Percentiles rank a stretch among this genome's conserved stretches.
These are phyloP conservation scores for Heliconius charithonia DNA, from an alignment of 2,888 invertebrate genomes.

Conservation along the genomic window DNA sequence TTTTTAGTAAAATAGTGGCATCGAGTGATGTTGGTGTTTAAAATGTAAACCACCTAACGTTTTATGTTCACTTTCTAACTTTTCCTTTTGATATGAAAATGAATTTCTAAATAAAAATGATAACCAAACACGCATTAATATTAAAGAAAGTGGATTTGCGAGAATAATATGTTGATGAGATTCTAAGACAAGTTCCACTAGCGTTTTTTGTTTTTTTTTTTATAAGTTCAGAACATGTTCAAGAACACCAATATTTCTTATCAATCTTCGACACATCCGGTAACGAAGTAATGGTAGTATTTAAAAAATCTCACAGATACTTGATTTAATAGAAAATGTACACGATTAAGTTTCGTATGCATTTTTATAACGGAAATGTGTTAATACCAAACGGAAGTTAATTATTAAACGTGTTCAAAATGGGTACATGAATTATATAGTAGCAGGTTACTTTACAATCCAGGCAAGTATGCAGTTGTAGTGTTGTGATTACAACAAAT, in stretches of 20 bases:
- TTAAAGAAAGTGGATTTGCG: constrained; percentile 57
- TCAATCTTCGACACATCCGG: constrained; percentile 15
- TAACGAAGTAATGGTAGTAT: constrained; percentile 10
- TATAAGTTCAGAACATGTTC: too few species aligned
- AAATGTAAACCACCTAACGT: not conserved
- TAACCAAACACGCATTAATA: constrained; percentile 30
- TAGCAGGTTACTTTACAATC: constrained; percentile 13
- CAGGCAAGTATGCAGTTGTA: constrained; percentile 21
- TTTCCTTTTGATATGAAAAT: constrained; percentile 14
- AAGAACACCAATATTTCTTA: not conserved
- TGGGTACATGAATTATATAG: constrained; percentile 31
- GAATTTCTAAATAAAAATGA: constrained; percentile 31
- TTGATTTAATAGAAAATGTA: constrained; percentile 49
- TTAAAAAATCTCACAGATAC: constrained; percentile 12
- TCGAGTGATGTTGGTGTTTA: not conserved
- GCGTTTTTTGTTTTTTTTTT: constrained; percentile 19
- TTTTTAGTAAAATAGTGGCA: constrained; percentile 4
- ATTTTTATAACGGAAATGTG: constrained; percentile 61
- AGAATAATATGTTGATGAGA: constrained; percentile 54
- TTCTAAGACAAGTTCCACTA: constrained; percentile 35
- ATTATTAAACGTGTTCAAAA: constrained; percentile 33
- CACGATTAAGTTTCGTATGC: constrained; percentile 57
- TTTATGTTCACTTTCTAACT: constrained; percentile 26
- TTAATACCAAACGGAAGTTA: constrained; percentile 52
- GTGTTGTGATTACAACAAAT: too few species aligned